A percentile compares a stretch with the other conserved stretches of the same genome.
phyloP scores from a whole-genome alignment of 2,797 vertebrate genomes.

The Fistularia commersonii region DNA sequence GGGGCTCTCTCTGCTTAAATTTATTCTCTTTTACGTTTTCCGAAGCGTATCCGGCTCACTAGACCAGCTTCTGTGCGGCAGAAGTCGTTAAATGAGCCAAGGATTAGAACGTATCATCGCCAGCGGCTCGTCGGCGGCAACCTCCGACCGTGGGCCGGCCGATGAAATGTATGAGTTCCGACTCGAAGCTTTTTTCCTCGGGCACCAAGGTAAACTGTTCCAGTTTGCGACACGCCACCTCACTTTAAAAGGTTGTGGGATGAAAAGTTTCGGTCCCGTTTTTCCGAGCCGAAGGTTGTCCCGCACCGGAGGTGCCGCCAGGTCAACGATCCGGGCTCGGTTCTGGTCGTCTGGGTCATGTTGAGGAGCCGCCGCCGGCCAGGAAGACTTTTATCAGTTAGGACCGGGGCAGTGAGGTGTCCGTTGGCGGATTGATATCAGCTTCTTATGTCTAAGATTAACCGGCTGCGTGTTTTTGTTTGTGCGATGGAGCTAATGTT shows the following conservation, averaged over 20 bases:
- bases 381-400: constrained; percentile 36
- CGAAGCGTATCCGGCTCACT: constrained; percentile 13
- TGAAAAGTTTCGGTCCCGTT: constrained; percentile 54
- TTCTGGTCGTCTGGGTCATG: constrained; percentile 53
- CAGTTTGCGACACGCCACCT: constrained; percentile 6
- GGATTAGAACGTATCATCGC: constrained; percentile 58
- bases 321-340: constrained; percentile 59
- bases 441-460: constrained; percentile 5
- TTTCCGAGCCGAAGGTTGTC: constrained; percentile 29
- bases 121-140: constrained; percentile 48
- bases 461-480: constrained; percentile 61
- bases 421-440: constrained; percentile 3
- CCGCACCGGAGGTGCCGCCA: constrained; percentile 46
- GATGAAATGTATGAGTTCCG: constrained; percentile 56
- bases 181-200: constrained; percentile 37
- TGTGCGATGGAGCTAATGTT: constrained; percentile 64
- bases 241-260: constrained; percentile 26
- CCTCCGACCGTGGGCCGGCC: constrained; percentile 58
- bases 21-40: constrained; percentile 45
- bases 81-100: constrained; percentile 55
- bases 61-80: constrained; percentile 35
- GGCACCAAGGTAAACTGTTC: constrained; percentile 56
- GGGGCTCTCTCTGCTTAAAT: constrained; percentile 30
- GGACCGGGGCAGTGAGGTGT: constrained; percentile 2
- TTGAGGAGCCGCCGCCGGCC: constrained; percentile 4